Percentiles rank a stretch among this genome's conserved stretches.
Evolutionary conservation across 2,888 invertebrate genomes (phyloP).

Genomic region (Myopa testacea): DNA sequence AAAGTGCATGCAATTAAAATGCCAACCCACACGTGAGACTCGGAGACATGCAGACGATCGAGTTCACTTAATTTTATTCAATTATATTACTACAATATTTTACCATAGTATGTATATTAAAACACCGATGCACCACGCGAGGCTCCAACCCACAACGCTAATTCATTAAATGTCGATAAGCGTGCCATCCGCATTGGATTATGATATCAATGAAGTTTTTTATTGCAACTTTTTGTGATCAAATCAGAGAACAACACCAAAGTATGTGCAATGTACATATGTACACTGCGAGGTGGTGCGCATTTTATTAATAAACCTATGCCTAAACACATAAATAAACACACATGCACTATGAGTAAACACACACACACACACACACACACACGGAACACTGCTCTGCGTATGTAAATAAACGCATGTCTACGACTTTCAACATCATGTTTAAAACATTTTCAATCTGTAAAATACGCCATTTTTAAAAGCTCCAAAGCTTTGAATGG

Average conservation of each 20-base stretch:
- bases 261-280: no score
- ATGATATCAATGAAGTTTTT: no score
- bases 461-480: conserved; percentile 41
- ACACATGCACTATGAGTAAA: background rate
- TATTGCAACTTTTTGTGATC: no score
- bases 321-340: no score
- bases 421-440: conserved; percentile 39
- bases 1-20: no score
- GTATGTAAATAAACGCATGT: conserved; percentile 29
- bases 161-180: no score
- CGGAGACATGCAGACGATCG: background rate
- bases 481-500: conserved; percentile 35
- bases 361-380: conserved; percentile 23
- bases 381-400: background rate
- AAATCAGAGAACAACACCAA: no score
- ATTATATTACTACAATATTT: conserved; percentile 42
- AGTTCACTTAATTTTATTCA: conserved; percentile 40
- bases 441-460: conserved; percentile 40
- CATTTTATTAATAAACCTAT: conserved; percentile 14
- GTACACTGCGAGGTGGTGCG: no score
- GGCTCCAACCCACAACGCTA: no score
- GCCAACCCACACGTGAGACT: no score
- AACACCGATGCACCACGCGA: background rate
- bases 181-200: background rate
- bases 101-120: conserved; percentile 15